Evolutionary conservation across 2,113 vertebrate genomes (phyloP), one percentile per base, ranked within the genome.

Genomic region (Strix aluco): DNA sequence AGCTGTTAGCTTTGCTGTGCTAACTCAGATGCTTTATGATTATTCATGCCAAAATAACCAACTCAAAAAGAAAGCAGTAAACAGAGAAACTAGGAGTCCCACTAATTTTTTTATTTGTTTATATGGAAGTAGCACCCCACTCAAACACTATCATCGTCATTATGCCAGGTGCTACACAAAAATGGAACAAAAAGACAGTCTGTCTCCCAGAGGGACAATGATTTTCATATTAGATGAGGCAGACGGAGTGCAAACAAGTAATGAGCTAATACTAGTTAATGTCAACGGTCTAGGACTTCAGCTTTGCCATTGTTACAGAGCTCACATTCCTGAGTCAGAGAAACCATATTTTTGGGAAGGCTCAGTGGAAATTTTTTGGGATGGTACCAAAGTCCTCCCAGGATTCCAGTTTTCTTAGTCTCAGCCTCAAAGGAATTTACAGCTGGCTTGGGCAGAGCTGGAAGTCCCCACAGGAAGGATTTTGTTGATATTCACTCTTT

Each of bases 321-420:
- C 83, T 91, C 22, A 62, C 69, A 92, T 82, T 89, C 90, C 92
- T 90, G 58, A 54, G 86, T 90, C 69, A 59, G 89, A 97, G 42
- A 95, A 96, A 93, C 12, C 27, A 55, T 78, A 94, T 80, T 96
- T 94, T 91, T 95, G 81, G 70, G 84, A 85, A 90, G 34, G 91
- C 86, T 86, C n/a, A 94, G 73, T 74, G 95, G 86, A 67, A 84
- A 82, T 88, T 80, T 65, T 94, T 97, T 96, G 96, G 77, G 58
- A 72, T 55, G 83, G 57, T 94, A 94, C 79, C 91, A 97, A 97
- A 94, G 61, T 42, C 88, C 73, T 98, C 85, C 77, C 92, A 95
- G 92, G 96, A 98, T 97, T 97, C 95, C 97, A 84, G 32, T 73
- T 93, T 36, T 94, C 86, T 97, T 97, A 97, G 92, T 98, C 94